Evolutionary conservation across 2,113 vertebrate genomes (phyloP), one percentile per base, ranked within the genome.

Genomic region (Osmerus eperlanus): DNA sequence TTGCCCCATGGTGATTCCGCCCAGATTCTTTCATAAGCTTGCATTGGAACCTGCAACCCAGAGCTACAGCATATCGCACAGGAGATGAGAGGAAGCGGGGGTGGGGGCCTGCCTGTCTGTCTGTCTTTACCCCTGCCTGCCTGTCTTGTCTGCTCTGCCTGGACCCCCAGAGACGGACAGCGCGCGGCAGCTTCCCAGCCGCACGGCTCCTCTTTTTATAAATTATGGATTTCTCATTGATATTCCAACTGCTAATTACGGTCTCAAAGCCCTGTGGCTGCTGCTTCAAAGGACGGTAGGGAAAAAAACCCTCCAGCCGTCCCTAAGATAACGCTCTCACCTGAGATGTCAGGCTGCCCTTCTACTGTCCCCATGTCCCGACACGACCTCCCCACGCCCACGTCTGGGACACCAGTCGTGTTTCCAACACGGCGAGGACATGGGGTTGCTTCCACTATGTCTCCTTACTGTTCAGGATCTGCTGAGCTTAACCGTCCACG

Each of bases 201-300:
- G 18, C 75, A 47, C 63, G 63, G 65, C 41, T 65, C 53, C 71
- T 78, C 73, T 65, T 83, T 70, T 70, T 68, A 88, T 88, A 72
- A 89, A 86, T 90, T 83, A 89, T 89, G 81, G 85, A 88, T 88
- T 76, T 86, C 82, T 86, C 81, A 87, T 90, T 89, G 75, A 81
- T 80, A 88, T 88, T 87, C 82, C 55, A 8, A 16, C 19, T 56
- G 52, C 71, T 88, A 86, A 91, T 91, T 88, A 89, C 73, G 75
- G 83, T 78, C 79, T 86, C 72, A 73, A 75, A 71, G 70, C 68
- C 0, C 41, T 47, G 32, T 78, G 18, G 14, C 41, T n/a, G 76
- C 53, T 52, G 74, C 29, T 70, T 68, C 72, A 78, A 75, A 62
- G 71, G 56, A 64, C 16, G 15, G 61, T 11, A 6, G n/a, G 36